A percentile compares a stretch with the other conserved stretches of the same genome.
phyloP scores from a whole-genome alignment of 1,140 invertebrate genomes.

The Drosophila melanica region DNA sequence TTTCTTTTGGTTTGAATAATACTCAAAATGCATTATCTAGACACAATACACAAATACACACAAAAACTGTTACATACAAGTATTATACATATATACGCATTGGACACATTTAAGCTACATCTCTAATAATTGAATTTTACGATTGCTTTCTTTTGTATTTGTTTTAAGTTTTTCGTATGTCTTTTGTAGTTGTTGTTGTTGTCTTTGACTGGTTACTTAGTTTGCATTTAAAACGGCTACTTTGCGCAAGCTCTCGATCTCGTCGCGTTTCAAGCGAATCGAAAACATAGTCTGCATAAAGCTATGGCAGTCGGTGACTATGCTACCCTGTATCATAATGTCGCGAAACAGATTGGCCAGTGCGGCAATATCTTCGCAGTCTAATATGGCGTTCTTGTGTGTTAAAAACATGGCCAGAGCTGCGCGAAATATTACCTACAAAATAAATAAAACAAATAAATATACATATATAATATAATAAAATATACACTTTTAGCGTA shows the following conservation, averaged over 20 bases:
- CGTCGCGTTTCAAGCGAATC: slow-evolving; percentile 87
- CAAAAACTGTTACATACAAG: slow-evolving; percentile 50
- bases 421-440: slow-evolving; percentile 89
- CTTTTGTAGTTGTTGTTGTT: slow-evolving; percentile 31
- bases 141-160: slow-evolving; percentile 71
- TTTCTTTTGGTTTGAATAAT: slow-evolving; percentile 57
- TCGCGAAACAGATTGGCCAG: slow-evolving; percentile 89
- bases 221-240: slow-evolving; percentile 83
- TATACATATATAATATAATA: too few relatives aligned
- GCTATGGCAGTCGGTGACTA: slow-evolving; percentile 90
- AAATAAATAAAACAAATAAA: background rate
- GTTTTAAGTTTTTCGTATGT: slow-evolving; percentile 43
- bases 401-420: slow-evolving; percentile 90
- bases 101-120: slow-evolving; percentile 68
- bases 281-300: slow-evolving; percentile 91
- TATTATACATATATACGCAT: slow-evolving; percentile 34
- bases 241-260: slow-evolving; percentile 86
- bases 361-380: slow-evolving; percentile 89
- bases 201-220: slow-evolving; percentile 41
- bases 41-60: slow-evolving; percentile 46
- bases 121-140: slow-evolving; percentile 80
- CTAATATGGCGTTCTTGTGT: slow-evolving; percentile 88
- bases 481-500: background rate
- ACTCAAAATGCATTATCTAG: slow-evolving; percentile 68
- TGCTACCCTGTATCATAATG: slow-evolving; percentile 87